phyloP scores from a whole-genome alignment of 92 coral and sea anemone genomes.

The Palythoa heliodiscus region DNA sequence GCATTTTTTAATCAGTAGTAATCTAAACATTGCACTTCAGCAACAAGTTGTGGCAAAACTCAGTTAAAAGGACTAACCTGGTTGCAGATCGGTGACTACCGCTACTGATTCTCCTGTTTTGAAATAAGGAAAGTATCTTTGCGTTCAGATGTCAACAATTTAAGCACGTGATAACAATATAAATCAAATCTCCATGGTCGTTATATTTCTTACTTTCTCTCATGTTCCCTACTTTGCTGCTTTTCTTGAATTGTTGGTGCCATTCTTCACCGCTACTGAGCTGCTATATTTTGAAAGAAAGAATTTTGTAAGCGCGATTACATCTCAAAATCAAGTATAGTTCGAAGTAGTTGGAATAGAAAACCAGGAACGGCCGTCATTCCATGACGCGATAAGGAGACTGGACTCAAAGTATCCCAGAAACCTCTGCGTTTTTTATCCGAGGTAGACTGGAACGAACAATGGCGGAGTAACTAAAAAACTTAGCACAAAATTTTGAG shows the following conservation, averaged over 20 bases:
- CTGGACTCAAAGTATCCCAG: constrained; percentile 37
- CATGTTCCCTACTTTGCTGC: constrained; percentile 37
- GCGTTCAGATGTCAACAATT: constrained; percentile 11
- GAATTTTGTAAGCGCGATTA: background rate
- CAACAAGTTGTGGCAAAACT: background rate
- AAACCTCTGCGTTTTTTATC: constrained; percentile 25
- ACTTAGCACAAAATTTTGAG: background rate
- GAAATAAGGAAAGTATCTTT: background rate
- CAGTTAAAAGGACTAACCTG: background rate
- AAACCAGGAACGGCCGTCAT: background rate
- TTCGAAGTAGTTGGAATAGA: background rate
- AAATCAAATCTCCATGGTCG: background rate
- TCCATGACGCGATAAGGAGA: background rate
- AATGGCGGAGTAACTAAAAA: constrained; percentile 16
- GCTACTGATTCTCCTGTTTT: constrained; percentile 22
- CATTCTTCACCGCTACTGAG: background rate
- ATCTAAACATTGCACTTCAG: background rate
- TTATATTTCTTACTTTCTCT: constrained; percentile 3
- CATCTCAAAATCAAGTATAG: constrained; percentile 1
- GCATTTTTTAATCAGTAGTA: too few species aligned
- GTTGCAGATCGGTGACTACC: constrained; percentile 35
- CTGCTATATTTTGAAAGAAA: background rate
- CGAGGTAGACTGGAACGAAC: constrained; percentile 24
- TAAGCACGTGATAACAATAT: background rate
- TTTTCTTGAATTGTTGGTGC: constrained; percentile 44